A percentile compares a stretch with the other conserved stretches of the same genome.
Evolutionary conservation across 2,888 invertebrate species (phyloP).

Genomic region (Himalopsyche kuldschensis): DNA sequence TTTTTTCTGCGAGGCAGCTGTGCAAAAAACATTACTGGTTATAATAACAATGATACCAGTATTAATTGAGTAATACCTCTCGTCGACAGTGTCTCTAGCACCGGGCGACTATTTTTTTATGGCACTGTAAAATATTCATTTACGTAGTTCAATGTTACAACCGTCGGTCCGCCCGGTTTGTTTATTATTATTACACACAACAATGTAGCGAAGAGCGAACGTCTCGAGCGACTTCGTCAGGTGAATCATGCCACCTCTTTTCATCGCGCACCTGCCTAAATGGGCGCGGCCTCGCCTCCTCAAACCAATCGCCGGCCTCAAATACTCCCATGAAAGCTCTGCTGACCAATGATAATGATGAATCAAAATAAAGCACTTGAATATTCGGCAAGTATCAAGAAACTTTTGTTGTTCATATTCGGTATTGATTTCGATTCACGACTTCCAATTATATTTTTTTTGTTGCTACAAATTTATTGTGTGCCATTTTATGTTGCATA

Average conservation of each 20-base stretch:
- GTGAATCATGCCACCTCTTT: slow-evolving; percentile 17
- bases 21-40: no score
- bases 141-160: slow-evolving; percentile 6
- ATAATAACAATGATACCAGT: not conserved
- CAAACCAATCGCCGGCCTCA: slow-evolving; percentile 15
- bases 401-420: not conserved
- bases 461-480: not conserved
- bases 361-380: not conserved
- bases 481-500: not conserved
- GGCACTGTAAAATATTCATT: not conserved
- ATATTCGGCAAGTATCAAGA: not conserved
- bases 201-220: not conserved
- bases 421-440: not conserved
- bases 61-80: not conserved
- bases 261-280: slow-evolving; percentile 11
- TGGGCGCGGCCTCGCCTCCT: slow-evolving; percentile 10
- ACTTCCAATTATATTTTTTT: not conserved
- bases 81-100: not conserved
- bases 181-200: not conserved
- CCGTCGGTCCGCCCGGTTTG: not conserved
- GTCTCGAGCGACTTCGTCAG: not conserved
- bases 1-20: not conserved
- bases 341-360: slow-evolving; percentile 15
- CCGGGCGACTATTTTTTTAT: not conserved
- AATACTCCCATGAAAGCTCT: slow-evolving; percentile 30